These are phyloP conservation scores for Eristalis tenax DNA, from an alignment of 2,888 invertebrate genomes.

Conservation along the genomic window DNA sequence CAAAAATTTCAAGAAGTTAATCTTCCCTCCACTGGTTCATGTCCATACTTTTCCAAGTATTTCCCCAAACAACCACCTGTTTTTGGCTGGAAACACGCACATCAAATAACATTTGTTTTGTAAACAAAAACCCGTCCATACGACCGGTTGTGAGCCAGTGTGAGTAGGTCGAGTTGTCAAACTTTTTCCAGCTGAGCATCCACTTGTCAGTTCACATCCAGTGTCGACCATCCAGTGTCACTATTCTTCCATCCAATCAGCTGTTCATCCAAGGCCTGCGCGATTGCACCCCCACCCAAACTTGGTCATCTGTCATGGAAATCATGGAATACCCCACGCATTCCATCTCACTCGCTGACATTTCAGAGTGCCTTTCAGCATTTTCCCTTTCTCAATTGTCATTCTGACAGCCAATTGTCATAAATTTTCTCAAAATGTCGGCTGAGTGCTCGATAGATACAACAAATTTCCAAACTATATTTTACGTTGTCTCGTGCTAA, in stretches of 20 bases:
- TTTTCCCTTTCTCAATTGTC: slow-evolving; percentile 17
- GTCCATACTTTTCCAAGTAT: background rate
- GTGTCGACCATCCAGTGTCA: background rate
- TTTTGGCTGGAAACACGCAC: slow-evolving; percentile 28
- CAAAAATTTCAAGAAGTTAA: background rate
- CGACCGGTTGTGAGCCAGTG: background rate
- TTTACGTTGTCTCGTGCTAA: slow-evolving; percentile 14
- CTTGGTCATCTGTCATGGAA: slow-evolving; percentile 38
- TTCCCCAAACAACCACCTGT: background rate
- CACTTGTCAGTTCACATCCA: slow-evolving; percentile 22
- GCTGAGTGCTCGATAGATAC: slow-evolving; percentile 40
- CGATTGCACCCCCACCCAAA: background rate
- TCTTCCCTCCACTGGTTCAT: slow-evolving; percentile 3
- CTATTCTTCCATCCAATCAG: slow-evolving; percentile 3
- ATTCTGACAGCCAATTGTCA: slow-evolving; percentile 49
- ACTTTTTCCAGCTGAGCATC: background rate
- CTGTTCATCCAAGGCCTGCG: slow-evolving; percentile 31
- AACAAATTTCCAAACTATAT: slow-evolving; percentile 17
- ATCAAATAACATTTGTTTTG: slow-evolving; percentile 62
- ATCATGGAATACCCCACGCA: slow-evolving; percentile 29
- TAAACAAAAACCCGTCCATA: slow-evolving; percentile 49
- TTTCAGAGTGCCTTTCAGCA: background rate
- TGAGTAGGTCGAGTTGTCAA: background rate
- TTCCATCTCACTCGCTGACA: slow-evolving; percentile 1
- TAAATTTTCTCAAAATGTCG: slow-evolving; percentile 69